Conservation (phyloP, 2,113 vertebrate genomes). For the Acanthochromis polyacanthus region DNA sequence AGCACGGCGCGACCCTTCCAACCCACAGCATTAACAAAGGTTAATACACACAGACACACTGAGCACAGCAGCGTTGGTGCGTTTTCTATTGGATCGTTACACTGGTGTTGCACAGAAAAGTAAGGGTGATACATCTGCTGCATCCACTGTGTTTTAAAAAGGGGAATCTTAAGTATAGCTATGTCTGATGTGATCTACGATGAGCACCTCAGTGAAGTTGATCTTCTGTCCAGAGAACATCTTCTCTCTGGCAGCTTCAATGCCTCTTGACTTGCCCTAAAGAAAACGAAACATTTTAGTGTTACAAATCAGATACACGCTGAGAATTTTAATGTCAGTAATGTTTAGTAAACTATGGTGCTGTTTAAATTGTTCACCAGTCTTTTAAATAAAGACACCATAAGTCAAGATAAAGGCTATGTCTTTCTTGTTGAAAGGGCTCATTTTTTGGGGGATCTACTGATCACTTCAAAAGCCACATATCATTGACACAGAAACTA, state of each 20-base stretch:
- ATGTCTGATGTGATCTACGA: conserved; percentile 1
- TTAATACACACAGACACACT: conserved; percentile 6
- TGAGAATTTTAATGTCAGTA: background rate
- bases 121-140: background rate
- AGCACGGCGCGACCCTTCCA: conserved; percentile 94
- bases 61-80: background rate
- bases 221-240: conserved; percentile 97
- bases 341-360: too few relatives aligned
- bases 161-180: background rate
- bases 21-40: conserved; percentile 21
- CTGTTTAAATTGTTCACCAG: background rate
- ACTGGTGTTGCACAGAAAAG: too few relatives aligned
- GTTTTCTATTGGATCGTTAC: background rate
- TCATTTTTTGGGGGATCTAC: background rate
- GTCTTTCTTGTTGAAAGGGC: background rate
- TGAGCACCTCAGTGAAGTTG: conserved; percentile 95
- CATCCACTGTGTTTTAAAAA: background rate
- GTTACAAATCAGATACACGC: background rate
- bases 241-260: conserved; percentile 90
- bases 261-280: conserved; percentile 92
- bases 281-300: conserved; percentile 34
- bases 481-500: background rate
- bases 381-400: background rate
- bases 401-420: background rate
- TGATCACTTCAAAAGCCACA: background rate